Percentiles rank a stretch among this genome's conserved stretches.
Evolutionary conservation across 1,140 invertebrate species (phyloP).

Genomic region (silkworm (Bombyx mori)): DNA sequence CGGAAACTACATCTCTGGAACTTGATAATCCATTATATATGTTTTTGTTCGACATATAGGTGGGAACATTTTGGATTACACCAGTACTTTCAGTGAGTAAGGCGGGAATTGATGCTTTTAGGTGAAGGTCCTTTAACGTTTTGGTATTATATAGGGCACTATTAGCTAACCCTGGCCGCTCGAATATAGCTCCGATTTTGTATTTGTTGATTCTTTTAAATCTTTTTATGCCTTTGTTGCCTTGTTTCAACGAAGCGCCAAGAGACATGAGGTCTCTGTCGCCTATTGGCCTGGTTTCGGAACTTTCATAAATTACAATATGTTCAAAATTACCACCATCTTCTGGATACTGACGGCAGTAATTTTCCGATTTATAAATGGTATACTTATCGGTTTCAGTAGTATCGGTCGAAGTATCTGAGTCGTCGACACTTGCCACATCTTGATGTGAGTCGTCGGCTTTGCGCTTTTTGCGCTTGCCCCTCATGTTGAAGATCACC

Average conservation of each 20-base stretch:
- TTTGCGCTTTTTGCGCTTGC: too few species aligned
- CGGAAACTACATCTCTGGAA: constrained; percentile 10
- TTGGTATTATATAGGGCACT: constrained; percentile 11
- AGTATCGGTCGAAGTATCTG: too few species aligned
- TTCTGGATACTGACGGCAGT: constrained; percentile 1
- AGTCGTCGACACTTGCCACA: too few species aligned
- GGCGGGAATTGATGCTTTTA: constrained; percentile 2
- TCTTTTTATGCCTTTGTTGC: too few species aligned
- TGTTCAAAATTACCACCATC: not conserved
- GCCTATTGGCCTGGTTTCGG: too few species aligned
- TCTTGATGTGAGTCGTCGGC: too few species aligned
- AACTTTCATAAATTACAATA: too few species aligned
- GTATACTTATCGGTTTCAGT: not conserved
- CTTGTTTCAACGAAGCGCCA: constrained; percentile 1
- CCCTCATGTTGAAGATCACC: too few species aligned
- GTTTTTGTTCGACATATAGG: constrained; percentile 4
- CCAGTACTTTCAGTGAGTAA: constrained; percentile 1
- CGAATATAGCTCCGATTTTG: too few species aligned
- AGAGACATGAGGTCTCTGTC: constrained; percentile 1
- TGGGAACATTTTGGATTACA: constrained; percentile 4
- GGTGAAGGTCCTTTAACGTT: constrained; percentile 6
- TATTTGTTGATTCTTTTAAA: too few species aligned
- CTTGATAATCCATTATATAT: constrained; percentile 6
- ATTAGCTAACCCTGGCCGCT: constrained; percentile 8
- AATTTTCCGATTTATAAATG: constrained; percentile 5